A percentile compares a stretch with the other conserved stretches of the same genome.
Conservation (phyloP, 2,888 invertebrate species). For the Drosophila kuntzei region DNA sequence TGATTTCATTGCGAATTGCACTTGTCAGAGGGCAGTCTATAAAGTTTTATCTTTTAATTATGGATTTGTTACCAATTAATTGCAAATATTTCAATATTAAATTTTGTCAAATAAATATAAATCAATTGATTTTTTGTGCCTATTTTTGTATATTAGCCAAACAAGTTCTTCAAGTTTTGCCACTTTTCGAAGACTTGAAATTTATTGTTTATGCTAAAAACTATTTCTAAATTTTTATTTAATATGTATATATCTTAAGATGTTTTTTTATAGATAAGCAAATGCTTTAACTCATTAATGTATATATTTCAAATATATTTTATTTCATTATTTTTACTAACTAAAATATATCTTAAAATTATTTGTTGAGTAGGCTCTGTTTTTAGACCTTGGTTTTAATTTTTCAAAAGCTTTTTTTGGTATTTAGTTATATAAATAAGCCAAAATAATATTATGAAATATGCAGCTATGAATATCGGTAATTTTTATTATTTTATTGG, state of each 20-base stretch:
- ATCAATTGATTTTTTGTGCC: background rate
- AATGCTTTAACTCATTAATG: too few species aligned
- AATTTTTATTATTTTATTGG: too few species aligned
- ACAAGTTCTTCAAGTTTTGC: conserved; percentile 7
- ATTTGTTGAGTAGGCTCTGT: too few species aligned
- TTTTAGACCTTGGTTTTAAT: too few species aligned
- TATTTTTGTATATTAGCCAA: conserved; percentile 1
- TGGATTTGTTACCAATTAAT: too few species aligned
- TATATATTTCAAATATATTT: too few species aligned
- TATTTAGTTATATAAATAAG: too few species aligned
- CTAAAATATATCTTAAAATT: too few species aligned
- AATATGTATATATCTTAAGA: background rate
- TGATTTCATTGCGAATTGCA: conserved; percentile 5
- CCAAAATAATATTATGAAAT: too few species aligned
- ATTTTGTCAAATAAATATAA: background rate
- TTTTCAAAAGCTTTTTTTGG: too few species aligned
- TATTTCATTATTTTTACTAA: background rate
- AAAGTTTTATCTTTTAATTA: conserved; percentile 3
- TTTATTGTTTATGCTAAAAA: conserved; percentile 1
- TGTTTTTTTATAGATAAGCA: background rate
- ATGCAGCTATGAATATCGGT: too few species aligned
- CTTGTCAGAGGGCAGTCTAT: conserved; percentile 2
- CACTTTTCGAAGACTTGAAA: background rate
- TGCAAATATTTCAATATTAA: background rate
- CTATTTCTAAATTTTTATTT: background rate